Evolutionary conservation across 2,797 vertebrate species (phyloP).

Genomic region (Brachyrhaphis roseni): DNA sequence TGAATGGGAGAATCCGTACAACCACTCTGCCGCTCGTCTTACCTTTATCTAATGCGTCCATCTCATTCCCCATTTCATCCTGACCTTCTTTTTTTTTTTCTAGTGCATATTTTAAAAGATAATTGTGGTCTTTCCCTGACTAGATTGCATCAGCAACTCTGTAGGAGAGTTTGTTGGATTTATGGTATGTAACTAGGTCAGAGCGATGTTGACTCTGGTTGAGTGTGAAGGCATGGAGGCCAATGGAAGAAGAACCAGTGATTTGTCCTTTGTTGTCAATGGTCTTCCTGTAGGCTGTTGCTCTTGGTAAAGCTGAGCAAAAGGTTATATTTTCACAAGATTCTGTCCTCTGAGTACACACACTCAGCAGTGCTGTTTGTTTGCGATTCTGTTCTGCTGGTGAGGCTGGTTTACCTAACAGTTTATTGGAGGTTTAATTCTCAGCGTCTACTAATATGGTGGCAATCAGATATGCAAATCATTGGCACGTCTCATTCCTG

Average conservation of each 20-base stretch:
- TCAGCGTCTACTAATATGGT: slow-evolving; percentile 18
- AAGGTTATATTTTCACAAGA: slow-evolving; percentile 36
- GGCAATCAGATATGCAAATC: neutral
- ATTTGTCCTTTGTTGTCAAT: slow-evolving; percentile 68
- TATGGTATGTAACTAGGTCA: slow-evolving; percentile 30
- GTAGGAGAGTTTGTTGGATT: slow-evolving; percentile 40
- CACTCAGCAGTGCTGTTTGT: slow-evolving; percentile 22
- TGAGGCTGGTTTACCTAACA: neutral
- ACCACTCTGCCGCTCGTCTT: slow-evolving; percentile 43
- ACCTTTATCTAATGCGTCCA: slow-evolving; percentile 25
- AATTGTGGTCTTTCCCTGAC: slow-evolving; percentile 18
- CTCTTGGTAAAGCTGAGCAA: slow-evolving; percentile 53
- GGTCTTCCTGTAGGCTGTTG: slow-evolving; percentile 42
- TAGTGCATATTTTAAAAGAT: slow-evolving; percentile 28
- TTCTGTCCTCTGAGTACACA: slow-evolving; percentile 12
- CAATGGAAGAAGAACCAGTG: slow-evolving; percentile 58
- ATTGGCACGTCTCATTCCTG: slow-evolving; percentile 3
- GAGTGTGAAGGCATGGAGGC: slow-evolving; percentile 60
- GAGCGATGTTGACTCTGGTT: slow-evolving; percentile 46
- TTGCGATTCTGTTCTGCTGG: slow-evolving; percentile 15
- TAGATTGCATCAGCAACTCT: slow-evolving; percentile 45
- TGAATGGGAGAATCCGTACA: slow-evolving; percentile 58
- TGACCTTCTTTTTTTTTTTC: slow-evolving; percentile 4
- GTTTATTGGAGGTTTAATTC: neutral
- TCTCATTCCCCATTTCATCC: slow-evolving; percentile 32